These are phyloP conservation scores for Spodoptera exigua DNA, from an alignment of 2,888 invertebrate genomes.

Conservation along the genomic window DNA sequence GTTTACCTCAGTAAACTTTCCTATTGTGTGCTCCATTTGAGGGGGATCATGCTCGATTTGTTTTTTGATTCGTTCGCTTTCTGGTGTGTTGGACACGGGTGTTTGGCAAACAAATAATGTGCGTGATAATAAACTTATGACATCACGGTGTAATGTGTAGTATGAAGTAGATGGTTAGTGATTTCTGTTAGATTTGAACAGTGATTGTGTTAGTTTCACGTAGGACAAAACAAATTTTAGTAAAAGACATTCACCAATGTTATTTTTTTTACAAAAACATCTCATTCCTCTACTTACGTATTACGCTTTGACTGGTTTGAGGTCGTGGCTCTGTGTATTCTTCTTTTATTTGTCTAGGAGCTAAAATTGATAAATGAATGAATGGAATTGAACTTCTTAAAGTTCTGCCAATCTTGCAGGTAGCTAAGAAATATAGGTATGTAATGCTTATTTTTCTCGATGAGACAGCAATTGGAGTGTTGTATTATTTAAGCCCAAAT, in stretches of 20 bases:
- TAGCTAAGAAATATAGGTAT: no score
- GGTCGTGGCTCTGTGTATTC: neutral
- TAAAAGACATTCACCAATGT: conserved; percentile 3
- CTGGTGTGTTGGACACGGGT: neutral
- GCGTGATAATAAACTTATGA: neutral
- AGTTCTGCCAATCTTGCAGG: no score
- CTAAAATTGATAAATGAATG: conserved; percentile 8
- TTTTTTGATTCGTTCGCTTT: neutral
- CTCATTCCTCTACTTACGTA: conserved; percentile 17
- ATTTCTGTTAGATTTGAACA: neutral
- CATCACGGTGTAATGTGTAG: no score
- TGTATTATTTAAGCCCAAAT: no score
- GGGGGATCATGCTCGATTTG: no score
- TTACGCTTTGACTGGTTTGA: neutral
- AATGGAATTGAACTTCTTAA: neutral
- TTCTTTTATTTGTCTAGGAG: conserved; percentile 1
- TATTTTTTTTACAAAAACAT: conserved; percentile 6
- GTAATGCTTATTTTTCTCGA: no score
- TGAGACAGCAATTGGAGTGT: no score
- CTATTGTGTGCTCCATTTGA: no score
- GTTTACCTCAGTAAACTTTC: no score
- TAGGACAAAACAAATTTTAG: neutral
- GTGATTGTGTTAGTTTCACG: conserved; percentile 4
- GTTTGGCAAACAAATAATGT: neutral
- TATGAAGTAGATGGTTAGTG: neutral